A percentile compares a stretch with the other conserved stretches of the same genome.
Conservation (phyloP, 2,888 invertebrate species). For the Copidosoma aretas region DNA sequence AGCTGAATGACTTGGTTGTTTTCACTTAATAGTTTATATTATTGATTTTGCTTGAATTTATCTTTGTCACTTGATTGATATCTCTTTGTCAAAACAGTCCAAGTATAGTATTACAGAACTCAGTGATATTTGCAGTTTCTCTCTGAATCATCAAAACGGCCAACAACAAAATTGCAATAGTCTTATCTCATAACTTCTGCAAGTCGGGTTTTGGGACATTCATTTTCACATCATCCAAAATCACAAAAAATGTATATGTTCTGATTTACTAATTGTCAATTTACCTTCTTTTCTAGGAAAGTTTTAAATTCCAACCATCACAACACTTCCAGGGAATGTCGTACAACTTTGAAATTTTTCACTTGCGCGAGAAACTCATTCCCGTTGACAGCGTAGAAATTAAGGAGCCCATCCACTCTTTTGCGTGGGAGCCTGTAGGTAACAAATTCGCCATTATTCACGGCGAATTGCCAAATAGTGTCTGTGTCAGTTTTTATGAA, state of each 20-base stretch:
- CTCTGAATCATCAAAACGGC: too few species aligned
- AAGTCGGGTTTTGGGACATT: conserved; percentile 30
- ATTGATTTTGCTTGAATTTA: too few species aligned
- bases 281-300: conserved; percentile 29
- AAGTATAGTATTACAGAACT: too few species aligned
- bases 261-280: conserved; percentile 18
- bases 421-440: conserved; percentile 98
- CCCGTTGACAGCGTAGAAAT: conserved; percentile 98
- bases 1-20: too few species aligned
- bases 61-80: too few species aligned
- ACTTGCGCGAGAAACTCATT: conserved; percentile 96
- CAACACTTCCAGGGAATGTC: conserved; percentile 76
- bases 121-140: too few species aligned
- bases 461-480: conserved; percentile 81
- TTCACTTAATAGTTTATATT: too few species aligned
- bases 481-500: conserved; percentile 91
- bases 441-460: conserved; percentile 96
- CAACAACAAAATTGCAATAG: not conserved
- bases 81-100: too few species aligned
- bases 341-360: conserved; percentile 98
- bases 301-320: conserved; percentile 38
- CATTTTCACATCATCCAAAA: conserved; percentile 10
- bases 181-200: conserved; percentile 14
- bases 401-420: conserved; percentile 90
- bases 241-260: conserved; percentile 11